Evolutionary conservation across 2,888 invertebrate genomes (phyloP), one percentile per base, ranked within the genome.

Genomic region (Drosophila bunnanda): DNA sequence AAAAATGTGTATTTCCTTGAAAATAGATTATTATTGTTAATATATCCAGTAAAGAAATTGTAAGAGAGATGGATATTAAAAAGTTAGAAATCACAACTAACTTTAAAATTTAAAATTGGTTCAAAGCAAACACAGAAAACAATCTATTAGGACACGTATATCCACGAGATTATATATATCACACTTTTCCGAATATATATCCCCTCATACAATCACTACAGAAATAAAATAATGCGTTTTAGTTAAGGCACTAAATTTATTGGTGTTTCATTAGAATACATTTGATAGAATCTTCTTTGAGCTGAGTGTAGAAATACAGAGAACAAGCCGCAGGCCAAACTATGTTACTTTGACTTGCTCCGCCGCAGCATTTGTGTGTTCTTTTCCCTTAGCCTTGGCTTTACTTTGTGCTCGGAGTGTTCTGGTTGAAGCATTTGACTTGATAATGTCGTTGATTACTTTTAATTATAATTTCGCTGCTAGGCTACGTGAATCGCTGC

Each of bases 381-480:
- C n/a, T 52, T 81, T 32, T 46, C 25, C 54, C 30, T 28, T 17
- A 1, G 28, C 48, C 54, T 48, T n/a, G 64, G 46, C 46, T 56
- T 55, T 41, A 62, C 68, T 68, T 68, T 69, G 65, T 58, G 59
- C 34, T 48, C 20, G n/a, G 41, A 4, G 56, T 59, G 44, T 62
- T 61, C 55, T 66, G 68, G 71, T 79, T 68, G 67, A 65, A 62
- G 74, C 80, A 84, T 84, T 80, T 82, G 59, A 75, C 85, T 79
- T 83, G 77, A 79, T 80, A 87, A 85, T 85, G 85, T 79, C 82
- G 80, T 77, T 84, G 84, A 84, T 84, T 82, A 87, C 88, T 87
- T 84, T 84, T 84, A 84, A 88, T 84, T 84, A 84, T 76, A 87
- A 85, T 77, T 82, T 77, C 46, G 85, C 82, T 87, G 82, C 84